phyloP scores from a whole-genome alignment of 2,888 invertebrate species.

The Calameuta pallipes region DNA sequence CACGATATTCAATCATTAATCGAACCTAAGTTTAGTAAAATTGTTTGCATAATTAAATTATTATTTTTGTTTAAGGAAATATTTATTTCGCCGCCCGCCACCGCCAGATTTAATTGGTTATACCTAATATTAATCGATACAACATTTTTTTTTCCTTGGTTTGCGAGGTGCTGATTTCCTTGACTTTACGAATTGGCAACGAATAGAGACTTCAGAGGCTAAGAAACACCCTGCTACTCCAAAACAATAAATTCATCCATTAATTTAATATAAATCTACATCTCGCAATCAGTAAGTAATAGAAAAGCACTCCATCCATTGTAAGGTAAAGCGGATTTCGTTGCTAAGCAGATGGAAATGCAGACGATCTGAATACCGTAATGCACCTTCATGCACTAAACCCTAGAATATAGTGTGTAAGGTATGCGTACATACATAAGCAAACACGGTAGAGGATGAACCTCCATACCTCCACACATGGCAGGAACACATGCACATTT shows the following conservation, averaged over 20 bases:
- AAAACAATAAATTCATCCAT: background rate
- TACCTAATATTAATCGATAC: no score
- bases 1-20: no score
- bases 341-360: constrained; percentile 59
- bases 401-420: background rate
- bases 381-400: constrained; percentile 45
- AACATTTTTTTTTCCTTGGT: background rate
- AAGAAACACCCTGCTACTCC: background rate
- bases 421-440: background rate
- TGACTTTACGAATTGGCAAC: background rate
- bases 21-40: no score
- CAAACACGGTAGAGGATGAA: background rate
- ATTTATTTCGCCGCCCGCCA: background rate
- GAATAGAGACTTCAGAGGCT: no score
- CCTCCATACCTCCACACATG: background rate
- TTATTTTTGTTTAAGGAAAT: background rate
- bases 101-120: no score
- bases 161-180: background rate
- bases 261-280: constrained; percentile 6
- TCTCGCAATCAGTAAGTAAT: constrained; percentile 37
- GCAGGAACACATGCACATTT: background rate
- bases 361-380: constrained; percentile 53
- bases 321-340: constrained; percentile 61
- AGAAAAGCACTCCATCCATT: constrained; percentile 31
- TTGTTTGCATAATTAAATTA: background rate